These are phyloP conservation scores for Heliconius melpomene DNA, from an alignment of 1,140 invertebrate genomes.

Conservation along the genomic window DNA sequence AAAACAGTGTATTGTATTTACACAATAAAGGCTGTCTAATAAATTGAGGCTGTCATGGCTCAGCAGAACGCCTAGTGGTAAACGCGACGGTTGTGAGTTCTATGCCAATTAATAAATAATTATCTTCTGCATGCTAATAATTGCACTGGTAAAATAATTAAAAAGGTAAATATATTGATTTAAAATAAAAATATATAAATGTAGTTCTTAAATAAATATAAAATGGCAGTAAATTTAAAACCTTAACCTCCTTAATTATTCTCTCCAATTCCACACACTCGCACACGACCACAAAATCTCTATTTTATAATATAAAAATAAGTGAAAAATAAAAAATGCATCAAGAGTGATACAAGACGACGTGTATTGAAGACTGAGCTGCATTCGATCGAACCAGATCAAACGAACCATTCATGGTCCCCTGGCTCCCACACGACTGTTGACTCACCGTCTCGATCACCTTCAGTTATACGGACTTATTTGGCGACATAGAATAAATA, in stretches of 20 bases:
- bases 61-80: too few relatives aligned
- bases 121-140: too few relatives aligned
- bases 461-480: conserved; percentile 75
- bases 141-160: too few relatives aligned
- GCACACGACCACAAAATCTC: not conserved
- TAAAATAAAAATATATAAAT: not conserved
- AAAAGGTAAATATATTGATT: not conserved
- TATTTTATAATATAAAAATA: not conserved
- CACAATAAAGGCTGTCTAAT: too few relatives aligned
- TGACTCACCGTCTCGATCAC: conserved; percentile 71
- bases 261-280: not conserved
- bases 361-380: conserved; percentile 59
- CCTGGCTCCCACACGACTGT: conserved; percentile 59
- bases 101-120: too few relatives aligned
- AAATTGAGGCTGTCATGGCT: too few relatives aligned
- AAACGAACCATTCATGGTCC: conserved; percentile 53
- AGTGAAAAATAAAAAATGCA: not conserved
- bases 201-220: not conserved
- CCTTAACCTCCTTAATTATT: not conserved
- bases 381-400: conserved; percentile 39
- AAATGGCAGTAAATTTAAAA: not conserved
- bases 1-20: too few relatives aligned
- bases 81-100: too few relatives aligned
- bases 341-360: conserved; percentile 45
- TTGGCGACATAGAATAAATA: conserved; percentile 69